Evolutionary conservation across 2,113 vertebrate genomes (phyloP).

Genomic region (Procapra przewalskii): DNA sequence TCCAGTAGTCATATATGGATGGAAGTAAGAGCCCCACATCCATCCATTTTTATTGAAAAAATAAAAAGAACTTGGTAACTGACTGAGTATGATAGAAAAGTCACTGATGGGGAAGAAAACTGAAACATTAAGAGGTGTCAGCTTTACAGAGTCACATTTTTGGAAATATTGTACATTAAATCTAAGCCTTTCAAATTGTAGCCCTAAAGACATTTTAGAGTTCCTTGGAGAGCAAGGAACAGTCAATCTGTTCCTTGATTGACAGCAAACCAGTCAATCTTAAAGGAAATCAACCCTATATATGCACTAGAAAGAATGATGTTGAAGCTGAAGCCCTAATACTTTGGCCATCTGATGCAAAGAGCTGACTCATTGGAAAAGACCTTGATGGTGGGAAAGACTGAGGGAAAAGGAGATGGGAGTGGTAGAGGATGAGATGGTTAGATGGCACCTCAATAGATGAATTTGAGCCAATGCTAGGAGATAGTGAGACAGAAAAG

Average conservation of each 20-base stretch:
- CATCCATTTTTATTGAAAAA: not conserved
- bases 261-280: not conserved
- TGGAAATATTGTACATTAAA: slow-evolving; percentile 8
- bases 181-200: not conserved
- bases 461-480: not conserved
- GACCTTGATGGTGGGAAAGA: not conserved
- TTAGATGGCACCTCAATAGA: not conserved
- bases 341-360: not conserved
- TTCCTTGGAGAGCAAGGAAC: not conserved
- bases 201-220: not conserved
- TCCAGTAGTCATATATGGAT: not conserved
- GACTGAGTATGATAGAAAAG: slow-evolving; percentile 23
- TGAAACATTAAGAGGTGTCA: not conserved
- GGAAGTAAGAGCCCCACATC: not conserved
- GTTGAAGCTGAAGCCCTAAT: not conserved
- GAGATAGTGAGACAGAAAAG: not conserved
- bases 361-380: not conserved
- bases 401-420: not conserved
- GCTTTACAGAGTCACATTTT: not conserved
- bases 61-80: not conserved
- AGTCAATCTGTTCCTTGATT: no score
- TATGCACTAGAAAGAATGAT: not conserved
- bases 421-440: not conserved
- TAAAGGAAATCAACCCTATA: not conserved
- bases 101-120: slow-evolving; percentile 33